A percentile compares a stretch with the other conserved stretches of the same genome.
Evolutionary conservation across 2,797 vertebrate species (phyloP).

Genomic region (Dryobates pubescens): DNA sequence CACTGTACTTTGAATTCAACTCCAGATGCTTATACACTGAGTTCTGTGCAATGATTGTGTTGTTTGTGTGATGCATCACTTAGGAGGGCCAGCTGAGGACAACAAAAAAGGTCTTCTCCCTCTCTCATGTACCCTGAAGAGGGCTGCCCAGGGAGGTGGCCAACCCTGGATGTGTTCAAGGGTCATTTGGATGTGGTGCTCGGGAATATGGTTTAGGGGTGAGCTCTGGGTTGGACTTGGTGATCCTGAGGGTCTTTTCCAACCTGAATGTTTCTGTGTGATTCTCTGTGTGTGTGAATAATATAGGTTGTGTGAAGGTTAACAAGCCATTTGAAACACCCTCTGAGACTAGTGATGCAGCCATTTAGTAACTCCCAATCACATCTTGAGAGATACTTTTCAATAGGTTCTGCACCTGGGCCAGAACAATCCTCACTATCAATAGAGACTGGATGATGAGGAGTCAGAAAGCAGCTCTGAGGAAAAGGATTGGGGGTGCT

Average conservation of each 20-base stretch:
- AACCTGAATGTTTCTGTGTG: too few relatives aligned
- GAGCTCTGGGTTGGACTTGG: too few relatives aligned
- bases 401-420: too few relatives aligned
- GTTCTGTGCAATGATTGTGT: not conserved
- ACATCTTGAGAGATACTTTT: not conserved
- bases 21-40: not conserved
- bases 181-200: too few relatives aligned
- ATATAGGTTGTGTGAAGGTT: not conserved
- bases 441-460: too few relatives aligned
- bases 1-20: not conserved
- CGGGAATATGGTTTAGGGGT: too few relatives aligned
- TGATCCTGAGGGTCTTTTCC: too few relatives aligned
- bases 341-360: not conserved
- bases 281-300: not conserved
- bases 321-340: not conserved
- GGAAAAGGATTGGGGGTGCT: too few relatives aligned
- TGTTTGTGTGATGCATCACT: not conserved
- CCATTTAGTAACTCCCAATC: not conserved
- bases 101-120: not conserved
- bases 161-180: too few relatives aligned
- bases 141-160: too few relatives aligned
- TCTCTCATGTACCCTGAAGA: not conserved
- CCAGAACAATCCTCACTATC: too few relatives aligned
- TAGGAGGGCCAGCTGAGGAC: not conserved
- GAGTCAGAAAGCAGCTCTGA: too few relatives aligned